phyloP scores from a whole-genome alignment of 2,797 vertebrate species.

The Brachyrhaphis roseni region DNA sequence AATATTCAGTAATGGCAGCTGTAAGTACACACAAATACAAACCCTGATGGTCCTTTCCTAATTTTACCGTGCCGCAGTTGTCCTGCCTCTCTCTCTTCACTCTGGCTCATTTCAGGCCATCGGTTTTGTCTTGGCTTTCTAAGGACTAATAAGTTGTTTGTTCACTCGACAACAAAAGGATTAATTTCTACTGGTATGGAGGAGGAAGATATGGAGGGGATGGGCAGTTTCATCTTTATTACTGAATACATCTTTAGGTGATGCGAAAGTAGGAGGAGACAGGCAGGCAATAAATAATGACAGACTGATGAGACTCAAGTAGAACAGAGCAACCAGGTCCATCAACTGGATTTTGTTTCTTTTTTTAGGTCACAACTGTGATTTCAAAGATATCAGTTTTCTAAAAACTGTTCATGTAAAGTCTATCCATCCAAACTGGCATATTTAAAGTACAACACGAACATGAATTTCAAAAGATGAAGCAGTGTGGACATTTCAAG shows the following conservation, averaged over 20 bases:
- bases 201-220: constrained; percentile 12
- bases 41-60: constrained; percentile 63
- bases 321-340: constrained; percentile 41
- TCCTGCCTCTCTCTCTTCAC: constrained; percentile 20
- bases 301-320: constrained; percentile 26
- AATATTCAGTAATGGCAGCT: constrained; percentile 75
- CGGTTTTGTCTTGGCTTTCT: constrained; percentile 14
- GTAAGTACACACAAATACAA: constrained; percentile 69
- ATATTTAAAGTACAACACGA: background rate
- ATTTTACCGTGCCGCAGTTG: constrained; percentile 35
- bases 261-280: constrained; percentile 16
- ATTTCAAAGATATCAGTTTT: constrained; percentile 18
- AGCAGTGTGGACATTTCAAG: background rate
- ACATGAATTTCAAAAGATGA: background rate
- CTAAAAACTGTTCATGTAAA: background rate
- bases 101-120: constrained; percentile 37
- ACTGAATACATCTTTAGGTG: constrained; percentile 45
- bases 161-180: constrained; percentile 47
- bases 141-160: constrained; percentile 57
- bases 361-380: constrained; percentile 47
- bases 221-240: constrained; percentile 54
- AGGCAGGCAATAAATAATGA: constrained; percentile 57
- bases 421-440: no score
- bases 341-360: constrained; percentile 25
- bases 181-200: constrained; percentile 22